Percentiles rank a stretch among this genome's conserved stretches.
phyloP scores from a whole-genome alignment of 2,888 invertebrate species.

The Sarcophaga variegata region DNA sequence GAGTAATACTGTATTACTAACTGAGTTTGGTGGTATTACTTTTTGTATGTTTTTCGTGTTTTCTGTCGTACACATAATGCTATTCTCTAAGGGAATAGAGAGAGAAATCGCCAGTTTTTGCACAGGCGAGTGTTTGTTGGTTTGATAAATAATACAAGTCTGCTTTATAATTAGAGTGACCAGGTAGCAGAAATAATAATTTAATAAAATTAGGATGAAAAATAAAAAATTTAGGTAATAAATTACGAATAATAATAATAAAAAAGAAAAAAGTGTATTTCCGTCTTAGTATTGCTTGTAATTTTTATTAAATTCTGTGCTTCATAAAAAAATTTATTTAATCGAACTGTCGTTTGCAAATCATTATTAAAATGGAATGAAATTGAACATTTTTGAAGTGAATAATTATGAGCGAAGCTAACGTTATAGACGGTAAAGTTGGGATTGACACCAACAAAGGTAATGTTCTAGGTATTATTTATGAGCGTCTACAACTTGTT shows the following conservation, averaged over 20 bases:
- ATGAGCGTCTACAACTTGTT: too few relatives aligned
- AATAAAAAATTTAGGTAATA: too few relatives aligned
- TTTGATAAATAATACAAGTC: neutral
- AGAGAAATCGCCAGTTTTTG: neutral
- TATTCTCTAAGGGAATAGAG: neutral
- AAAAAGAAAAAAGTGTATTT: neutral
- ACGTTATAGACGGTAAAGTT: too few relatives aligned
- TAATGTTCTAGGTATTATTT: too few relatives aligned
- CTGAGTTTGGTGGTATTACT: neutral
- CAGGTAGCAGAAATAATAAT: neutral
- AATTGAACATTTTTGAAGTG: neutral
- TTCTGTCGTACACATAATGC: neutral
- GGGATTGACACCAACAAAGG: too few relatives aligned
- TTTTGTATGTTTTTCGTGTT: neutral
- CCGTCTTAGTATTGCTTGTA: neutral
- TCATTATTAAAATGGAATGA: neutral
- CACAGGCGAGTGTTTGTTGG: neutral
- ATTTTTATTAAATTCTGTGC: neutral
- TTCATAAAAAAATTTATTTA: too few relatives aligned
- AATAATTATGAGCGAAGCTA: too few relatives aligned
- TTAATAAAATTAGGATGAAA: too few relatives aligned
- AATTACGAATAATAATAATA: neutral
- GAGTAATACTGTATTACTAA: neutral
- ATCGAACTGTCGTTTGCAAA: too few relatives aligned
- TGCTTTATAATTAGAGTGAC: neutral